Evolutionary conservation across 2,888 invertebrate species (phyloP).

Genomic region (Parnassius smintheus): DNA sequence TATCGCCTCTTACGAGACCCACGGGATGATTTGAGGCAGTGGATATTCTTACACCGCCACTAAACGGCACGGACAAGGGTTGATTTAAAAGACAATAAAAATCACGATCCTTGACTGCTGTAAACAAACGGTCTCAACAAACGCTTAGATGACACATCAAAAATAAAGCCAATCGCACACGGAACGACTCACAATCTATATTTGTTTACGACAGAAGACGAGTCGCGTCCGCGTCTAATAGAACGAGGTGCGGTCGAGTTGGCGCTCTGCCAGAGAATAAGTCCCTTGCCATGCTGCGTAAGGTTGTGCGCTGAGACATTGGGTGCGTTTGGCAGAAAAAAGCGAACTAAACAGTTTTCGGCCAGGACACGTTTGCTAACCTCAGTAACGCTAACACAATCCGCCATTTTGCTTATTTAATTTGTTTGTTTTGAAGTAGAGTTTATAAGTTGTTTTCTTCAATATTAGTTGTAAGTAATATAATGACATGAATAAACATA

Average conservation of each 20-base stretch:
- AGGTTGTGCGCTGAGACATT: not conserved
- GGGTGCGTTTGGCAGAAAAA: not conserved
- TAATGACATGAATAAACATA: too few relatives aligned
- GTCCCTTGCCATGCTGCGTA: not conserved
- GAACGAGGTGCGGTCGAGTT: slow-evolving; percentile 27
- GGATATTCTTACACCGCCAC: too few relatives aligned
- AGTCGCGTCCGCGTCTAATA: slow-evolving; percentile 10
- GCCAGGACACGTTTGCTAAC: too few relatives aligned
- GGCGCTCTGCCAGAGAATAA: slow-evolving; percentile 34
- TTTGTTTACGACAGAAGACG: slow-evolving; percentile 24
- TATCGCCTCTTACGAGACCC: too few relatives aligned
- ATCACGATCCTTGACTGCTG: not conserved
- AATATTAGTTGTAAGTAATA: too few relatives aligned
- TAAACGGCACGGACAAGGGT: not conserved
- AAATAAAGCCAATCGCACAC: slow-evolving; percentile 15
- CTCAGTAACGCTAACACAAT: too few relatives aligned
- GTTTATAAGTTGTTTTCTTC: too few relatives aligned
- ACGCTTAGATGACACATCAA: slow-evolving; percentile 12
- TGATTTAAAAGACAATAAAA: slow-evolving; percentile 10
- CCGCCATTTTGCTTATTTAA: too few relatives aligned
- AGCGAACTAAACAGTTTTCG: too few relatives aligned
- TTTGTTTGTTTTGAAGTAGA: too few relatives aligned
- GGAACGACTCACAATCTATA: slow-evolving; percentile 18
- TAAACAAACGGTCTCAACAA: not conserved
- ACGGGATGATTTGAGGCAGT: too few relatives aligned